Evolutionary conservation across 2,888 invertebrate species (phyloP), one percentile per base, ranked within the genome.

Genomic region (Cenopis cana): DNA sequence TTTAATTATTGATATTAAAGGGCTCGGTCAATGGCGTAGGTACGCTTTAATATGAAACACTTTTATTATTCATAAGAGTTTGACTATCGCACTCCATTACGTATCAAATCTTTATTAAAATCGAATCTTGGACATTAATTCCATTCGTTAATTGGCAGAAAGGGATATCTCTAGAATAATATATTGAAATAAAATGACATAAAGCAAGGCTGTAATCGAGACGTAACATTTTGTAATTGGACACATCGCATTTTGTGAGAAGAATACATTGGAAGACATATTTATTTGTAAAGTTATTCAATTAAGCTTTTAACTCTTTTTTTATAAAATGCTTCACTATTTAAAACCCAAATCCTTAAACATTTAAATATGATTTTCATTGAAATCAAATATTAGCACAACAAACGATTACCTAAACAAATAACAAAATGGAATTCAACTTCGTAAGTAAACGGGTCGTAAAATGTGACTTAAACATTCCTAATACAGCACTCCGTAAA

Each of bases 401-500:
- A 67, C 55, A 60, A 71, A 71, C 55, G 66, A 66, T 71, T 66
- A 60, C 55, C 49, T 60, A 60, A 49, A 29, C 24, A 71, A 71
- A 71, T 38, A 71, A 60, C 36, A 66, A 60, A 50, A 55, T 49
- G 61, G 36, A 56, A 36, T 54, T 46, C 46, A 55, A 62, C 41
- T 68, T 59, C 46, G 64, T 60, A 66, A 66, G 64, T 60, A 66
- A 66, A 70, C 17, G 61, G 36, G 36, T 36, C 61, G 61, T 67
- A 71, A 70, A 71, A 61, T 29, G 50, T n/a, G 61, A 56, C 29
- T 71, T 67, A 61, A 67, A 61, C 49, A 55, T 67, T 61, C 61
- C 59, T 66, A 65, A 59, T n/a, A 24, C 11, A 20, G 41, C 12
- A 17, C 65, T 64, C 24, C 11, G 54, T 66, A 71, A 69, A 69